phyloP scores from a whole-genome alignment of 2,797 vertebrate species.

The Sebastes glaucus region DNA sequence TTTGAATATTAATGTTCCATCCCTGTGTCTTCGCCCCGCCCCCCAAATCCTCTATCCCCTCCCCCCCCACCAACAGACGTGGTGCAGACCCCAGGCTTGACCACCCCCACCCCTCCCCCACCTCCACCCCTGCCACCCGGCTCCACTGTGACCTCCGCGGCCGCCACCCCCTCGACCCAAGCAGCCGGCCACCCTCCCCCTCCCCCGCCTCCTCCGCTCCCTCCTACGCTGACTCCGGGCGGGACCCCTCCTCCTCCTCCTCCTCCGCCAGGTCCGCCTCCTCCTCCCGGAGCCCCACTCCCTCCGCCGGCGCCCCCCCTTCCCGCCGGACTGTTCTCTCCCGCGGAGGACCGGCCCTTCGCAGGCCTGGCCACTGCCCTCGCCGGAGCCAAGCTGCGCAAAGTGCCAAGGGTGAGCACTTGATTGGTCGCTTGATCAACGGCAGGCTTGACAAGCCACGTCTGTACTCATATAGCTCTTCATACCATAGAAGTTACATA shows the following conservation, averaged over 20 bases:
- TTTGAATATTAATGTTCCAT: constrained; percentile 6
- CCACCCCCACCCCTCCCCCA: constrained; percentile 87
- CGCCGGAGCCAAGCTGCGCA: constrained; percentile 95
- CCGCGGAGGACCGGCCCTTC: constrained; percentile 88
- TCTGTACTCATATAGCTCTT: neutral
- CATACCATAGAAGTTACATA: neutral
- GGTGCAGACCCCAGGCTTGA: constrained; percentile 80
- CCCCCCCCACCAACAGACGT: constrained; percentile 78
- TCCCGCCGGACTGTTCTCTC: constrained; percentile 87
- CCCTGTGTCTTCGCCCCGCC: constrained; percentile 22
- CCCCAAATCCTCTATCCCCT: neutral
- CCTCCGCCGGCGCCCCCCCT: constrained; percentile 90
- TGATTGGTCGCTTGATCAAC: neutral
- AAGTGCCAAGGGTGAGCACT: constrained; percentile 91
- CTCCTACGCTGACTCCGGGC: constrained; percentile 80
- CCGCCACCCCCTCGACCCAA: constrained; percentile 75
- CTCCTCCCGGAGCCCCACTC: constrained; percentile 69
- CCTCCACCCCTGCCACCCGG: constrained; percentile 89
- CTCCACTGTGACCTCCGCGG: constrained; percentile 83
- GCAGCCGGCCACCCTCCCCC: constrained; percentile 85
- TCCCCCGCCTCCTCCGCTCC: constrained; percentile 83
- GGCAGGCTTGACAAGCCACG: neutral
- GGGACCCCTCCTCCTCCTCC: constrained; percentile 64
- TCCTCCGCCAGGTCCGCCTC: constrained; percentile 51
- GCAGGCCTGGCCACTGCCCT: constrained; percentile 95